Percentiles rank a stretch among this genome's conserved stretches.
Evolutionary conservation across 1,140 invertebrate species (phyloP).

Genomic region (Atopsyche davidsoni): DNA sequence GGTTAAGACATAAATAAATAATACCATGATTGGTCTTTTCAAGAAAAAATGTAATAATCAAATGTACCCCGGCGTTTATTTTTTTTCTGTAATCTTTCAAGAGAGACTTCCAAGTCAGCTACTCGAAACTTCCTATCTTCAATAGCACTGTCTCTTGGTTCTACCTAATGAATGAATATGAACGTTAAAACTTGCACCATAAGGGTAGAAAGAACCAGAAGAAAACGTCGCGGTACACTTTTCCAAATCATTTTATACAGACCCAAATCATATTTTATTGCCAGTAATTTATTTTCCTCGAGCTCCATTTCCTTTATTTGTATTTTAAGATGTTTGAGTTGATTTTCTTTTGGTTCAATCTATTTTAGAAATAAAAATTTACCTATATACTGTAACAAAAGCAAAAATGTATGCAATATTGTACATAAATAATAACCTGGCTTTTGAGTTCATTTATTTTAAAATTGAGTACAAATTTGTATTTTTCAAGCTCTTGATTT

Average conservation of each 20-base stretch:
- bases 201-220: background rate
- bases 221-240: too few relatives aligned
- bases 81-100: conserved; percentile 62
- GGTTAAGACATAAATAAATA: conserved; percentile 37
- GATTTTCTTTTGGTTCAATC: conserved; percentile 63
- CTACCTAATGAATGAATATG: conserved; percentile 60
- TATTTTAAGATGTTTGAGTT: conserved; percentile 60
- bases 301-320: conserved; percentile 60
- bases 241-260: conserved; percentile 17
- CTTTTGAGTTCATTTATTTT: conserved; percentile 81
- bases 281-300: conserved; percentile 42
- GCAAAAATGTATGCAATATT: conserved; percentile 1
- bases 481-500: conserved; percentile 85
- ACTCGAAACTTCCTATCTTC: conserved; percentile 74
- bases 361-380: conserved; percentile 27
- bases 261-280: conserved; percentile 44
- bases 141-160: conserved; percentile 74
- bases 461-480: conserved; percentile 83
- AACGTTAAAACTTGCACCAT: conserved; percentile 30
- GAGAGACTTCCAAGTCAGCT: conserved; percentile 65
- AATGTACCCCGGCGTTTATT: conserved; percentile 51
- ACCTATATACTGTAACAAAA: background rate
- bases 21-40: background rate
- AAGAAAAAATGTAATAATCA: background rate
- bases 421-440: too few relatives aligned